Percentiles rank a stretch among this genome's conserved stretches.
Evolutionary conservation across 2,888 invertebrate genomes (phyloP).

Genomic region (Drosophila testacea): DNA sequence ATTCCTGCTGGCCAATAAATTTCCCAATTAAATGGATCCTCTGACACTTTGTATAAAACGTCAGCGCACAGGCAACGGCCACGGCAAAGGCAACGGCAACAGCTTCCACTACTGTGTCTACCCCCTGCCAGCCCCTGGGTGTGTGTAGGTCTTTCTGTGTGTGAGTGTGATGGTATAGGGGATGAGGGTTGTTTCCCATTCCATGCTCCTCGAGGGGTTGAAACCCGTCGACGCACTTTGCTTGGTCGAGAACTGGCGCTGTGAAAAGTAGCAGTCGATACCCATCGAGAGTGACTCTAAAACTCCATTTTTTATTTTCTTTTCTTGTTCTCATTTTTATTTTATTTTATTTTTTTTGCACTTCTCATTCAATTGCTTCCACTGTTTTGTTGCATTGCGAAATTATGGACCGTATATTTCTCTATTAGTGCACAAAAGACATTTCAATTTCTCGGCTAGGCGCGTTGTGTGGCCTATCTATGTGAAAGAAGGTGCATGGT

Average conservation of each 20-base stretch:
- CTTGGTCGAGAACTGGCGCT: slow-evolving; percentile 74
- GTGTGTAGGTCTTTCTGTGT: slow-evolving; percentile 27
- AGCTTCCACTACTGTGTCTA: slow-evolving; percentile 58
- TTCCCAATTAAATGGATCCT: slow-evolving; percentile 82
- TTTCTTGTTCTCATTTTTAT: slow-evolving; percentile 18
- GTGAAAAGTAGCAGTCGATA: slow-evolving; percentile 72
- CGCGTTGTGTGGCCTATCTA: slow-evolving; percentile 64
- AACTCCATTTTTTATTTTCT: slow-evolving; percentile 75
- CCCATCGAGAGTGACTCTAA: slow-evolving; percentile 20
- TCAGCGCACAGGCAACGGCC: slow-evolving; percentile 56
- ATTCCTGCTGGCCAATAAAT: slow-evolving; percentile 75
- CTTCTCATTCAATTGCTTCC: slow-evolving; percentile 56
- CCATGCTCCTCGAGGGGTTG: slow-evolving; percentile 65
- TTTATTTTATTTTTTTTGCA: slow-evolving; percentile 52
- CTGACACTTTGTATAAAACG: slow-evolving; percentile 79
- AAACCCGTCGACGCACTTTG: slow-evolving; percentile 64
- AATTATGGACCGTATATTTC: slow-evolving; percentile 74
- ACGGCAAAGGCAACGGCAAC: slow-evolving; percentile 17
- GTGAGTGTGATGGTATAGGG: slow-evolving; percentile 51
- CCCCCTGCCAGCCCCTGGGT: slow-evolving; percentile 61
- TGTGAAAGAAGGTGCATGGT: slow-evolving; percentile 32
- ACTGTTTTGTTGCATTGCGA: slow-evolving; percentile 65
- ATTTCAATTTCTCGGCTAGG: slow-evolving; percentile 68
- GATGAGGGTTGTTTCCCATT: slow-evolving; percentile 71
- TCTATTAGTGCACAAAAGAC: slow-evolving; percentile 74